These are phyloP conservation scores for Anorthoa munda DNA, from an alignment of 2,888 invertebrate genomes.

Conservation along the genomic window DNA sequence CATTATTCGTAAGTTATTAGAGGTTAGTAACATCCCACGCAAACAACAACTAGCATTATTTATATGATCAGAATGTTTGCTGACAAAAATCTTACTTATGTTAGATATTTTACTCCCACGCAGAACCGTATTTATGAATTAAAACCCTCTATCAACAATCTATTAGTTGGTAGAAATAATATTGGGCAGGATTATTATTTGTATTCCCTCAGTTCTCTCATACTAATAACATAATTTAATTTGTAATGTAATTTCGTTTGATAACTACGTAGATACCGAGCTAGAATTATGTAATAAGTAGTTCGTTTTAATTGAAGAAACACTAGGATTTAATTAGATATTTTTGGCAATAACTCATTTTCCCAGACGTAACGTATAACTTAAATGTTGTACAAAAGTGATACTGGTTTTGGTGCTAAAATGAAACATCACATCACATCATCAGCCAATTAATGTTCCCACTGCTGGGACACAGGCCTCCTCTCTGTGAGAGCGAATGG, in stretches of 20 bases:
- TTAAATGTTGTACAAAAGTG: neutral
- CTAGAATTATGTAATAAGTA: too few species aligned
- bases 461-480: too few species aligned
- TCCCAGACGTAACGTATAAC: neutral
- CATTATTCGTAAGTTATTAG: neutral
- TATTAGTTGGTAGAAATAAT: constrained; percentile 1
- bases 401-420: neutral
- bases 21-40: neutral
- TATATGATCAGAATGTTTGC: neutral
- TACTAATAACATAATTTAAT: neutral
- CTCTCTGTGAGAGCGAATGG: too few species aligned
- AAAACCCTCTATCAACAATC: neutral
- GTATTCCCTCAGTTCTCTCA: neutral
- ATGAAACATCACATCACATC: too few species aligned
- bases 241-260: neutral
- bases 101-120: neutral
- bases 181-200: neutral
- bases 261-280: neutral
- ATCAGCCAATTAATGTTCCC: too few species aligned
- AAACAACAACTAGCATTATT: neutral
- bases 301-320: neutral
- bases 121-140: neutral
- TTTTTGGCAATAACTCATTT: neutral
- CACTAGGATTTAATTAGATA: neutral
- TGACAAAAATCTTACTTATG: neutral